Base-by-base conservation (phyloP, 92 coral and sea anemone species). In the Nematostella vectensis region DNA sequence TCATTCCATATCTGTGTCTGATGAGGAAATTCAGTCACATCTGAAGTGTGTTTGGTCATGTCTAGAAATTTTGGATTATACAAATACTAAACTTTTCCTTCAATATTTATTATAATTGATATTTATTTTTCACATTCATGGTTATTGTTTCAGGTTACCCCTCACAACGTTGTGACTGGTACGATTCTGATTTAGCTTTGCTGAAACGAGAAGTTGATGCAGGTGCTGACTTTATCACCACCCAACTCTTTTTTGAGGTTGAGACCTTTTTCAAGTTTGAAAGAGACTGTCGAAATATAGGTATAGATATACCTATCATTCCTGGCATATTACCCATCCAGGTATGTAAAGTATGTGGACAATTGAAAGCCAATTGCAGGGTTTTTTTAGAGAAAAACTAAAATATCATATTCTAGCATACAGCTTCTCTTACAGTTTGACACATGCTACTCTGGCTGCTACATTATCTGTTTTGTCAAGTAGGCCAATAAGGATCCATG, bases 191-290 rank as follows among this genome's bases (percentile, higher is more conserved):
- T 45, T 68, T 79, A 8, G 63, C 58, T 17, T 81, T 77, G 64
- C 72, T 84, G 25, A 84, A 79, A 48, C 69, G 50, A 11, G 58
- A 74, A 31, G 73, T 84, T n/a, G 87, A 84, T 27, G 94, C 83
- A 21, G 94, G 94, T 0, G 94, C 94, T 16, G 80, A 84, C 65
- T 63, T 84, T 26, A 63, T 84, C 36, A 74, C 82, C 38, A 79
- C 87, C 1, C 94, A 84, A 57, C 79, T 84, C 87, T 84, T 84
- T 56, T 84, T 84, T 75, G 87, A 84, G 44, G 94, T 74, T 3
- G 61, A 70, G 25, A 64, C 83, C 0, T 84, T 68, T 38, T 53
- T 70, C 65, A 76, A 75, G 51, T 84, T 84, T 80, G 73, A 57
- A 0, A 76, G 75, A 63, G 94, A 84, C 44, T 84, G 94, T 54